Percentiles rank a stretch among this genome's conserved stretches.
These are phyloP conservation scores for Biston stratarius DNA, from an alignment of 2,888 invertebrate genomes.

Conservation along the genomic window DNA sequence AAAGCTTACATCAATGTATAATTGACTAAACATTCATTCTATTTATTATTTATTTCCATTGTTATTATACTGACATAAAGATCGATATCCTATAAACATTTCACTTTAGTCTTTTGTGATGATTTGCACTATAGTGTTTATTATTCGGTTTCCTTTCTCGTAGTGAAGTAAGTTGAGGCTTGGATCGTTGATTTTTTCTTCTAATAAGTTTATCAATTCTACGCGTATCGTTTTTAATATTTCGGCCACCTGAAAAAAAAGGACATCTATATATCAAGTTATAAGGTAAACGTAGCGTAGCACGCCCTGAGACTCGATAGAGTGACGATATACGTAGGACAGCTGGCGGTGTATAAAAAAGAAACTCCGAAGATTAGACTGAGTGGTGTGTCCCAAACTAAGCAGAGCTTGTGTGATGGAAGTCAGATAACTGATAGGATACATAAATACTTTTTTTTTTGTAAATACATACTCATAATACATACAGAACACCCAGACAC, in stretches of 20 bases:
- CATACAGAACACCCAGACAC: too few species aligned
- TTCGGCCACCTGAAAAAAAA: conserved; percentile 89
- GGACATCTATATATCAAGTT: conserved; percentile 10
- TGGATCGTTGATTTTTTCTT: conserved; percentile 94
- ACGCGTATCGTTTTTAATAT: conserved; percentile 92
- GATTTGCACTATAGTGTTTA: conserved; percentile 91
- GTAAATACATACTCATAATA: too few species aligned
- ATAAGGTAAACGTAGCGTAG: too few species aligned
- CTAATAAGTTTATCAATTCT: conserved; percentile 91
- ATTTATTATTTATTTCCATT: too few species aligned
- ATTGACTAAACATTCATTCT: conserved; percentile 30
- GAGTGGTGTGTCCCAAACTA: too few species aligned
- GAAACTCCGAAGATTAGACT: too few species aligned
- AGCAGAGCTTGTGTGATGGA: too few species aligned
- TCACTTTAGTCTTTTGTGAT: conserved; percentile 84
- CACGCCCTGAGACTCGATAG: too few species aligned
- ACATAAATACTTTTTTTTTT: too few species aligned
- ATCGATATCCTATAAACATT: conserved; percentile 21
- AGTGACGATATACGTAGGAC: too few species aligned
- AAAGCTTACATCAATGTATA: conserved; percentile 2
- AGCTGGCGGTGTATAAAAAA: too few species aligned
- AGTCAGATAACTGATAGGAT: too few species aligned
- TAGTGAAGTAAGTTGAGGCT: conserved; percentile 90
- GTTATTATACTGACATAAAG: conserved; percentile 18
- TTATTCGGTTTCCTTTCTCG: conserved; percentile 91